Base-by-base conservation (phyloP, 2,113 vertebrate species). In the Leptobrachium ailaonicum region DNA sequence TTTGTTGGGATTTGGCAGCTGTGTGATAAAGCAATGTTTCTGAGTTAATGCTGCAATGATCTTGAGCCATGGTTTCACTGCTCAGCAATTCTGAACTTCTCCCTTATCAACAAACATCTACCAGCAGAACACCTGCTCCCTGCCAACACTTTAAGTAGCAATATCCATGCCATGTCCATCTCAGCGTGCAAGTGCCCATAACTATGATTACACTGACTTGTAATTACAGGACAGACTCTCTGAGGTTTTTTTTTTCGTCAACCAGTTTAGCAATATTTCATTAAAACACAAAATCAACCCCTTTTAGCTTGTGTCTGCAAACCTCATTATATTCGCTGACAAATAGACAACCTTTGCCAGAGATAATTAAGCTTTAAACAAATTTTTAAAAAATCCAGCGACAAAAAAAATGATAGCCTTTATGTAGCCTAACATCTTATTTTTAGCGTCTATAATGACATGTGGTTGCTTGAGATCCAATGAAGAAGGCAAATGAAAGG, bases 61-160 rank as follows among this genome's bases (percentile, higher is more conserved):
- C 20, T n/a, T 47, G 9, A 70, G 47, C 12, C 68, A 32, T 54
- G 32, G 54, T 63, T 71, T 63, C 76, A 71, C 14, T 45, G 13
- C 41, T 63, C 12, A 13, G 56, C 68, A 63, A 71, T 42, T 9
- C 40, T 7, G 67, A 6, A 70, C 14, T 41, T 60, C 66, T 63
- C 20, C 43, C 58, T 71, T 71, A 62, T 62, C n/a, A 63, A 64
- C 67, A 63, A 7, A 3, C 44, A 72, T 71, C 56, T 64, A 71
- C 43, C 20, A 41, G 6, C 8, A 13, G 32, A 14, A 42, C 13
- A 14, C 58, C 63, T 53, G 44, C 13, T 63, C 3, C 58, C 45
- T 64, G 69, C 32, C 69, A 79, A 44, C 41, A 71, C 54, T 79
- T 77, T 71, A 79, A 79, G 41, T 79, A 71, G 68, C 76, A 79